Base-by-base conservation (phyloP, 2,888 invertebrate genomes). In the Linnaemya tessellans region DNA sequence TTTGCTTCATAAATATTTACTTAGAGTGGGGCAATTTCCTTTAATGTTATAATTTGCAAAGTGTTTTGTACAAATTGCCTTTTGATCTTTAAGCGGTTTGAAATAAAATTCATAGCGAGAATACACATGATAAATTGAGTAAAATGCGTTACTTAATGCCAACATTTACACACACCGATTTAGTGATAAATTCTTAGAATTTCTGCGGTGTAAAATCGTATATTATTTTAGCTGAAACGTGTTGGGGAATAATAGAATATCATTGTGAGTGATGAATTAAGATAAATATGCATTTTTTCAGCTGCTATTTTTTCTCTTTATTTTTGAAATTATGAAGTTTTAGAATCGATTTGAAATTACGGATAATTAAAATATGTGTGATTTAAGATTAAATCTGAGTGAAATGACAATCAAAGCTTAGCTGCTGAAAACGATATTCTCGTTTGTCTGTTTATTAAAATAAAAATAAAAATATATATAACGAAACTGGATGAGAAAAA, bases 1-100 rank as follows among this genome's bases (percentile, higher is more conserved):
- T 85, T 79, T 85, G 82, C 85, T 77, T 82, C 85, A 85, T 85
- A 85, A 85, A 85, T 85, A 85, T 85, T 85, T 85, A 75, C 82
- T 71, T 60, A 82, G 20, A 82, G 60, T 85, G 79, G 58, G 81
- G 82, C 82, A 79, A 85, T 85, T 82, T 85, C 85, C 82, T 82
- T 71, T 79, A 64, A 75, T 78, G 54, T 78, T 84, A 84, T 81
- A 81, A 81, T 81, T 81, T 84, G 78, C 73, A 41, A 73, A 84
- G 80, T 80, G 84, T 81, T 84, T 84, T 80, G 71, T 68, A 78
- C 75, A 75, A 85, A 79, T 82, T 85, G 79, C 43, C 75, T 78
- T 85, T 85, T 85, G 85, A 85, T 85, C 85, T 85, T 58, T 56
- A 51, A 75, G 82, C 85, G 80, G 75, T 75, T 54, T 11, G 43